Percentiles rank a stretch among this genome's conserved stretches.
Conservation (phyloP, 2,797 vertebrate genomes). For the Heteromormyrus szaboi region DNA sequence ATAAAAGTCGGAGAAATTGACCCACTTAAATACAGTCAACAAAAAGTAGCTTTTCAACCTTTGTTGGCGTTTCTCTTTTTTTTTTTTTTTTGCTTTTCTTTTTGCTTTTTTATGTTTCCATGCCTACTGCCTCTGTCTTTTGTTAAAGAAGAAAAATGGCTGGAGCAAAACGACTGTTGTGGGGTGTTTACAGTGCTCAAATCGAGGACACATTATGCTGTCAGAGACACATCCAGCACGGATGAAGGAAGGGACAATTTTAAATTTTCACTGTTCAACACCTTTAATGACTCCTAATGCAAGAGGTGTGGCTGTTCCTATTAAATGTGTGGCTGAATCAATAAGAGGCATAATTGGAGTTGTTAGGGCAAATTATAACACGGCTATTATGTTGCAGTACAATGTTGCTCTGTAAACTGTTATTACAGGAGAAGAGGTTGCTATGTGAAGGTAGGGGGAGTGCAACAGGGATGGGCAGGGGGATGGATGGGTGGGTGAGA, state of each 20-base stretch:
- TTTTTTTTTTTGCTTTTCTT: slow-evolving; percentile 29
- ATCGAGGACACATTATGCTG: slow-evolving; percentile 88
- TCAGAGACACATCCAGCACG: slow-evolving; percentile 83
- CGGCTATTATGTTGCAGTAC: slow-evolving; percentile 91
- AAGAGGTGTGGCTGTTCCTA: slow-evolving; percentile 94
- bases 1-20: slow-evolving; percentile 48
- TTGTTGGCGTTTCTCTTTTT: slow-evolving; percentile 32
- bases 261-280: slow-evolving; percentile 96
- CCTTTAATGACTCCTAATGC: slow-evolving; percentile 95
- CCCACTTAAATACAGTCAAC: slow-evolving; percentile 55
- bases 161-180: slow-evolving; percentile 80
- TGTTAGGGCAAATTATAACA: slow-evolving; percentile 99
- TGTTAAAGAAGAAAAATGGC: slow-evolving; percentile 38
- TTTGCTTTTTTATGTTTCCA: slow-evolving; percentile 61
- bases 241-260: slow-evolving; percentile 79
- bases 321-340: slow-evolving; percentile 98
- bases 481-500: slow-evolving; percentile 56
- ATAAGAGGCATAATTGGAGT: slow-evolving; percentile 99
- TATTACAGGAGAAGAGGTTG: slow-evolving; percentile 81
- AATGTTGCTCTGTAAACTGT: slow-evolving; percentile 94
- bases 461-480: slow-evolving; percentile 41
- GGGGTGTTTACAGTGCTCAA: slow-evolving; percentile 85
- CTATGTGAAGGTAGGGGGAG: slow-evolving; percentile 28
- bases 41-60: slow-evolving; percentile 49
- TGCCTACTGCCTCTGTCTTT: slow-evolving; percentile 11